A percentile compares a stretch with the other conserved stretches of the same genome.
Evolutionary conservation across 2,113 vertebrate genomes (phyloP).

Genomic region (Pao palembangensis): DNA sequence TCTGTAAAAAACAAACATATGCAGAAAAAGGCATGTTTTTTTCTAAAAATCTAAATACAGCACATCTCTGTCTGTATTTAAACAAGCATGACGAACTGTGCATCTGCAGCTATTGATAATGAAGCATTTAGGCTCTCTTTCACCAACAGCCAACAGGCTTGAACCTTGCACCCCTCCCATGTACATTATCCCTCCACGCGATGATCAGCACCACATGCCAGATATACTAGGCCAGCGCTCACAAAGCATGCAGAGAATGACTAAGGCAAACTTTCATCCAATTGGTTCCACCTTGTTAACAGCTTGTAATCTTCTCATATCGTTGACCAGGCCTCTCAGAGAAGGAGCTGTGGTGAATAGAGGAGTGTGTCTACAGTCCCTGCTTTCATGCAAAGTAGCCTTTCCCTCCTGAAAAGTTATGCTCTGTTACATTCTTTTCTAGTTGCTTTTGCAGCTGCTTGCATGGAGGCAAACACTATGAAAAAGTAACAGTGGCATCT

Average conservation of each 20-base stretch:
- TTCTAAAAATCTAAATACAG: constrained; percentile 50
- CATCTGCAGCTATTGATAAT: constrained; percentile 65
- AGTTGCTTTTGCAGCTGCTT: constrained; percentile 74
- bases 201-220: constrained; percentile 77
- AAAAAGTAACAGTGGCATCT: constrained; percentile 72
- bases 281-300: constrained; percentile 99
- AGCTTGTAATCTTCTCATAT: constrained; percentile 98
- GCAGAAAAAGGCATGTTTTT: too few species aligned
- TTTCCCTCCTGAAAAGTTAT: constrained; percentile 49
- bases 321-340: constrained; percentile 68
- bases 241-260: constrained; percentile 82
- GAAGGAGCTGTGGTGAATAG: constrained; percentile 50
- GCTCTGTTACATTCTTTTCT: constrained; percentile 55
- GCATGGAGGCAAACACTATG: constrained; percentile 31
- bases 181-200: constrained; percentile 64
- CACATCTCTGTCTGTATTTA: constrained; percentile 63
- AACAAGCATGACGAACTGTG: constrained; percentile 68
- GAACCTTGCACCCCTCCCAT: constrained; percentile 63
- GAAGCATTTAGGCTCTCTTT: constrained; percentile 63
- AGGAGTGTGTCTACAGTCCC: constrained; percentile 45
- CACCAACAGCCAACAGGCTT: constrained; percentile 68
- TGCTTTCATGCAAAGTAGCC: constrained; percentile 58
- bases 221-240: constrained; percentile 87
- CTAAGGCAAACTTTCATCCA: constrained; percentile 74
- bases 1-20: too few species aligned